Evolutionary conservation across 2,888 invertebrate genomes (phyloP), one percentile per base, ranked within the genome.

Genomic region (Blera fallax): DNA sequence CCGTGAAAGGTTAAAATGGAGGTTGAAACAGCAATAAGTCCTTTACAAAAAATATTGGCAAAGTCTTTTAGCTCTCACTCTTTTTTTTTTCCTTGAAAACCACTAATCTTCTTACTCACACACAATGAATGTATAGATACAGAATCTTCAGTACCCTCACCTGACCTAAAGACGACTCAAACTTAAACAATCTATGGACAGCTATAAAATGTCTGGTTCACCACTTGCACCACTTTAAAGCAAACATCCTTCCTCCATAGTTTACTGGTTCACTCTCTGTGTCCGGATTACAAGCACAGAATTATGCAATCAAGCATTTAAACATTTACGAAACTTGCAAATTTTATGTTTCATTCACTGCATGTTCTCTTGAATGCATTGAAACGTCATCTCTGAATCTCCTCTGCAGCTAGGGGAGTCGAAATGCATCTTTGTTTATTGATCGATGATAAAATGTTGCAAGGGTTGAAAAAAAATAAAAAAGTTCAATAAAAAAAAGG

Each of bases 391-490:
- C 27, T 10, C 10, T 14, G 24, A 16, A 7, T 24, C 43, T 43
- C 45, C 64, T 62, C 32, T 64, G 18, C 64, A 64, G 32, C 8
- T 16, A 14, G 16, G 16, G 58, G 11, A 27, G 27, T 48, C 3
- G 48, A 18, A 34, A 50, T 45, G 64, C 48, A 65, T 65, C 64
- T 50, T 65, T 48, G 3, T 34, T 65, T 65, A 65, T 65, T 65
- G 64, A 65, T 65, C 32, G 32, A 50, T 21, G 7, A 1, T n/a
- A 64, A 32, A 48, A 14, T 32, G 45, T 48, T 48, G 18, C 48
- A 18, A 11, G 24, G 29, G 40, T 50, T 21, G 34, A 7, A 48
- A 45, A 48, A 40, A 37, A 58, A 18, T 21, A 24, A 6, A 21
- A 6, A 45, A 18, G 10, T 2, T 10, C 34, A 18, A 10, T 0